These are phyloP conservation scores for Hapalemur alaotrensis DNA, from an alignment of 2,797 vertebrate genomes.

Conservation along the genomic window DNA sequence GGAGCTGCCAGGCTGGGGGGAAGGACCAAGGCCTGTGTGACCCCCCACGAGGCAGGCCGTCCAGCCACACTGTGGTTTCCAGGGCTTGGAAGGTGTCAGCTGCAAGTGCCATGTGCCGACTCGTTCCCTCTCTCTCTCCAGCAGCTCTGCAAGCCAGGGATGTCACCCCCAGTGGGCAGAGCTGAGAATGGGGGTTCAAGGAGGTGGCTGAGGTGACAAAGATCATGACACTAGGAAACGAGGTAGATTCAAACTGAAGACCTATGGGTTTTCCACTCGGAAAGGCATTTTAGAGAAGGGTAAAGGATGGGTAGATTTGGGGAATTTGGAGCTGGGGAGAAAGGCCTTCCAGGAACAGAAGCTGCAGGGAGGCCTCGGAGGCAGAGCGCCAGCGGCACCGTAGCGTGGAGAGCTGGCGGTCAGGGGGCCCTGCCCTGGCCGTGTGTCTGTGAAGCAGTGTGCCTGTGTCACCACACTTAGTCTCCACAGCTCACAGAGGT, in stretches of 20 bases:
- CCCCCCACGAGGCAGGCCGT: rapidly evolving
- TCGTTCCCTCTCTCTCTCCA: background rate
- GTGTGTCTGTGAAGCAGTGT: rapidly evolving
- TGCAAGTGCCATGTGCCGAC: rapidly evolving
- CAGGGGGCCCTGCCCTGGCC: background rate
- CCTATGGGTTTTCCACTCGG: background rate
- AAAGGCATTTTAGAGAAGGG: background rate
- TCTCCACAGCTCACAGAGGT: background rate
- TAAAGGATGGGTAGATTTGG: background rate
- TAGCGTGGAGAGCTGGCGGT: rapidly evolving
- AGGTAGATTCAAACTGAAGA: background rate
- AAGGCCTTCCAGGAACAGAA: rapidly evolving
- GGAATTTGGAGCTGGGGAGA: background rate
- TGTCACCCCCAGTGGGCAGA: background rate
- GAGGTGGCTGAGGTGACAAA: no score
- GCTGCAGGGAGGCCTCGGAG: rapidly evolving
- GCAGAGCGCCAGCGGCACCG: rapidly evolving
- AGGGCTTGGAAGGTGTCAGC: rapidly evolving
- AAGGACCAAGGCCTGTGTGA: rapidly evolving
- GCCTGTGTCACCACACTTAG: rapidly evolving
- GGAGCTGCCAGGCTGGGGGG: background rate
- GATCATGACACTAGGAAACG: background rate
- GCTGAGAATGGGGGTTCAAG: background rate
- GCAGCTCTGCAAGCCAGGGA: background rate
- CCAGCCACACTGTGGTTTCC: rapidly evolving